A percentile compares a stretch with the other conserved stretches of the same genome.
Conservation (phyloP, 2,888 invertebrate species). For the Geophilus truncorum region DNA sequence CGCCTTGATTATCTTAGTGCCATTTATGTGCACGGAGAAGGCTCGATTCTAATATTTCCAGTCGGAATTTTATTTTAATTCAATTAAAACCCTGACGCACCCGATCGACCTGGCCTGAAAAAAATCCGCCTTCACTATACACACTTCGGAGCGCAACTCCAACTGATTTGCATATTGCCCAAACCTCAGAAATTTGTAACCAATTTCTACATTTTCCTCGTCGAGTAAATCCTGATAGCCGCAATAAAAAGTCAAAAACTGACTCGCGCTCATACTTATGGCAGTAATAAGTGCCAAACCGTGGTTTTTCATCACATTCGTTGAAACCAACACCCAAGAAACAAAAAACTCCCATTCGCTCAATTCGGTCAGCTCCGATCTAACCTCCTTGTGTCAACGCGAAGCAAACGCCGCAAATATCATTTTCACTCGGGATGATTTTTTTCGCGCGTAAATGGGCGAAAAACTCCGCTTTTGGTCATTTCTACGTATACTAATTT, state of each 20-base stretch:
- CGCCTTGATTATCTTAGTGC: neutral
- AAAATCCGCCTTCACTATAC: too few relatives aligned
- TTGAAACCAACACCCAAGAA: neutral
- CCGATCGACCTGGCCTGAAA: too few relatives aligned
- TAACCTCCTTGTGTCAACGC: neutral
- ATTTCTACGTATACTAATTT: neutral
- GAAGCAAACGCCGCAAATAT: neutral
- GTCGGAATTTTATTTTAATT: too few relatives aligned
- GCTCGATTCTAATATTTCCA: too few relatives aligned
- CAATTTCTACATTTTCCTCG: neutral
- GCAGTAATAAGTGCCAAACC: neutral
- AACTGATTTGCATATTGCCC: too few relatives aligned
- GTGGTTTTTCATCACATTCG: neutral
- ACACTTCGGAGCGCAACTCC: too few relatives aligned
- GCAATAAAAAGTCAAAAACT: neutral
- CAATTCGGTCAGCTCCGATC: neutral
- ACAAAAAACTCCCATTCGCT: neutral
- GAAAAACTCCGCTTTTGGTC: neutral
- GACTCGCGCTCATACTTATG: neutral
- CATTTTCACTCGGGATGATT: neutral
- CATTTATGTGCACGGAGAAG: too few relatives aligned
- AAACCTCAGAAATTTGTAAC: too few relatives aligned
- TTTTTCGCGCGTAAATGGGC: neutral
- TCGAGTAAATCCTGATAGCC: neutral
- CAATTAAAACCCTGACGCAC: too few relatives aligned